These are phyloP conservation scores for Pararge aegeria DNA, from an alignment of 1,140 invertebrate genomes.

Conservation along the genomic window DNA sequence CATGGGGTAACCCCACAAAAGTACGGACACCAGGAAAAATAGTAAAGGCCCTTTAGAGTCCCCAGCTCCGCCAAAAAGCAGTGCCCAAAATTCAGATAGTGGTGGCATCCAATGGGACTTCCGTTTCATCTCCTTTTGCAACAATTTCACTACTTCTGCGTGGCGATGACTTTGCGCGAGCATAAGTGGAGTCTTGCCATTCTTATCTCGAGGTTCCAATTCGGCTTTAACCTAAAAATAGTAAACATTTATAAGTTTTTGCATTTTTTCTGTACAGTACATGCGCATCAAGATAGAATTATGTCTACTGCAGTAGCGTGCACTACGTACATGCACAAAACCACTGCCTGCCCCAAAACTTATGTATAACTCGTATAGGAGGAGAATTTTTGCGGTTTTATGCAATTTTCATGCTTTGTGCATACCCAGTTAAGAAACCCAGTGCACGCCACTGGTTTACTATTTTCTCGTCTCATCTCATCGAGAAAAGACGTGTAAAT, in stretches of 20 bases:
- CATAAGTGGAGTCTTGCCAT: conserved; percentile 94
- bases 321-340: too few species aligned
- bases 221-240: conserved; percentile 87
- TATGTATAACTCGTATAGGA: too few species aligned
- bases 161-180: conserved; percentile 93
- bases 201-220: conserved; percentile 92
- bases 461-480: too few species aligned
- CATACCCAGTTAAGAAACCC: too few species aligned
- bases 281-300: too few species aligned
- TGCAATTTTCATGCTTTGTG: too few species aligned
- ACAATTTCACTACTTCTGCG: conserved; percentile 88
- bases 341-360: too few species aligned
- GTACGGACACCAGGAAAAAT: conserved; percentile 90
- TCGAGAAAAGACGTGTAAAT: too few species aligned
- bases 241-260: not conserved
- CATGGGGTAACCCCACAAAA: conserved; percentile 96
- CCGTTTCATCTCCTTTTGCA: conserved; percentile 89
- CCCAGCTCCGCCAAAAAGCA: conserved; percentile 93
- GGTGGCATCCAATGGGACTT: conserved; percentile 92
- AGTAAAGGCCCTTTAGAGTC: conserved; percentile 93
- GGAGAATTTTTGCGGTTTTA: too few species aligned
- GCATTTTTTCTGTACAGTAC: too few species aligned
- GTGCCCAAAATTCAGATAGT: conserved; percentile 92
- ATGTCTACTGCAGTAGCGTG: too few species aligned
- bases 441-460: too few species aligned